Conservation (phyloP, 1,140 invertebrate genomes). For the Callitettix versicolor region DNA sequence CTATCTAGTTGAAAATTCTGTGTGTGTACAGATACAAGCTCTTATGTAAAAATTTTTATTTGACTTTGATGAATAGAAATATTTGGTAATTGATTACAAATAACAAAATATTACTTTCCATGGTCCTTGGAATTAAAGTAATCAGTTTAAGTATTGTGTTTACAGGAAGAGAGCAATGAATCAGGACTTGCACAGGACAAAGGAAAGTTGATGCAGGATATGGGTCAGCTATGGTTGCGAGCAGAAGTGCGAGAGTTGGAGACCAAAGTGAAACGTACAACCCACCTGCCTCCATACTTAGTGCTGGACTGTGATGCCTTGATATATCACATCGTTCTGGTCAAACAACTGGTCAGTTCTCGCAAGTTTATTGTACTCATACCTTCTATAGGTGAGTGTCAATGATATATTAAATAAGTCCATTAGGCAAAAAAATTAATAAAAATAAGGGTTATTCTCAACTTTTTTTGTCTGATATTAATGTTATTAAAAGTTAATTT, state of each 20-base stretch:
- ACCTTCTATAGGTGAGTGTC: constrained; percentile 58
- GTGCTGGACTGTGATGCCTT: constrained; percentile 62
- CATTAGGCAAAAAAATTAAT: no score
- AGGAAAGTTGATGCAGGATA: constrained; percentile 26
- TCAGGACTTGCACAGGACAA: no score
- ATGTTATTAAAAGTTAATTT: no score
- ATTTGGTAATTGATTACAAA: no score
- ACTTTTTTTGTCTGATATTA: no score
- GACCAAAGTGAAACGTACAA: constrained; percentile 32
- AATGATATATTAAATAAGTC: no score
- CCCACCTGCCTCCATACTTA: constrained; percentile 55
- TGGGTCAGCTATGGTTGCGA: constrained; percentile 65
- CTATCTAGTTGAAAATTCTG: no score
- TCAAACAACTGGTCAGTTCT: constrained; percentile 65
- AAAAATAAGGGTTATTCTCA: no score
- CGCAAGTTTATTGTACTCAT: constrained; percentile 71
- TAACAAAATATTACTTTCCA: constrained; percentile 20
- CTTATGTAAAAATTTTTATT: no score
- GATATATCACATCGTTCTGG: constrained; percentile 54
- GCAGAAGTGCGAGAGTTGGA: constrained; percentile 62
- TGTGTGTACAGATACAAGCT: no score
- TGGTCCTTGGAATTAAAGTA: constrained; percentile 36
- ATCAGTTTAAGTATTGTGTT: constrained; percentile 34
- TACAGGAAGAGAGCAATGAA: constrained; percentile 24
- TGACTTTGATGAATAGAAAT: no score